Evolutionary conservation across 2,888 invertebrate genomes (phyloP).

Genomic region (Hirtodrosophila confusa): DNA sequence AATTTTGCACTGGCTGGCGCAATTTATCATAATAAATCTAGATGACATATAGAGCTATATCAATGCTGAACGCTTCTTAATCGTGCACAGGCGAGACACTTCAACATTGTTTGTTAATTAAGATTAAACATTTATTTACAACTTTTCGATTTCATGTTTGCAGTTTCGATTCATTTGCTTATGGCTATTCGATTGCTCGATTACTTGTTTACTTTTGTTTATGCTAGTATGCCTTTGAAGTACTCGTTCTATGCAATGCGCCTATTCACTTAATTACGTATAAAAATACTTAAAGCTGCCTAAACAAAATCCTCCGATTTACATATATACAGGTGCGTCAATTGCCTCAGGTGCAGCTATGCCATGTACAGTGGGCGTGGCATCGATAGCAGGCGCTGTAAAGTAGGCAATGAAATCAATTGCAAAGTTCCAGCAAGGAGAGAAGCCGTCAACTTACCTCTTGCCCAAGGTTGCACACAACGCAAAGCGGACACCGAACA

Average conservation of each 20-base stretch:
- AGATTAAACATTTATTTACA: slow-evolving; percentile 75
- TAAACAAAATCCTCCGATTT: slow-evolving; percentile 60
- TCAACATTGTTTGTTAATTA: slow-evolving; percentile 54
- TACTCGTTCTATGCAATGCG: slow-evolving; percentile 25
- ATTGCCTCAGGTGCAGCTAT: slow-evolving; percentile 5
- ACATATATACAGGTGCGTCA: slow-evolving; percentile 68
- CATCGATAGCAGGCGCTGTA: slow-evolving; percentile 20
- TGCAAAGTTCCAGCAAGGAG: slow-evolving; percentile 17
- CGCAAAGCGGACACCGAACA: slow-evolving; percentile 62
- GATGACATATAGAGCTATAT: slow-evolving; percentile 41
- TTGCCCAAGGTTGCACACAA: slow-evolving; percentile 13
- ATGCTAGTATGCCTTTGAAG: slow-evolving; percentile 18
- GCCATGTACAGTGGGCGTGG: slow-evolving; percentile 25
- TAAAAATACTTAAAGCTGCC: slow-evolving; percentile 78
- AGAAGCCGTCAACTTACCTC: slow-evolving; percentile 42
- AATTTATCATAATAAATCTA: slow-evolving; percentile 73
- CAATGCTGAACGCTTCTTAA: neutral
- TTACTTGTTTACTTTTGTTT: slow-evolving; percentile 12
- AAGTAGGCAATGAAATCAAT: slow-evolving; percentile 48
- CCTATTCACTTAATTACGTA: slow-evolving; percentile 69
- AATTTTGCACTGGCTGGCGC: slow-evolving; percentile 47
- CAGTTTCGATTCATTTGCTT: slow-evolving; percentile 55
- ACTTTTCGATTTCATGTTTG: slow-evolving; percentile 53
- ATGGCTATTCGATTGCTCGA: slow-evolving; percentile 42
- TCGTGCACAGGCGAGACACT: slow-evolving; percentile 12